These are phyloP conservation scores for Acrocephalus arundinaceus DNA, from an alignment of 2,113 vertebrate genomes.

Conservation along the genomic window DNA sequence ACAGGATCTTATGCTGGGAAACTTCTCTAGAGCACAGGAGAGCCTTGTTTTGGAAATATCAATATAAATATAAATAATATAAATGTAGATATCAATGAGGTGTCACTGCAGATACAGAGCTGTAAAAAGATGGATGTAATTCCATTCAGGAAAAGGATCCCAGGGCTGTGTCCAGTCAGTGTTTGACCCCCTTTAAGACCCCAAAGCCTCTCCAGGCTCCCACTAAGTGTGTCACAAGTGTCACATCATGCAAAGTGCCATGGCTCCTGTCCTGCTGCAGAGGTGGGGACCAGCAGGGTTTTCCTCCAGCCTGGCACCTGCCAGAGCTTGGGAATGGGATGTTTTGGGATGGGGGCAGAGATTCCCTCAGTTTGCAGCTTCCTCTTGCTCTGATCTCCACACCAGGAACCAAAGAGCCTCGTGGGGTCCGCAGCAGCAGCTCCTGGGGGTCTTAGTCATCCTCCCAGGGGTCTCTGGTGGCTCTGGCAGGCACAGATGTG, in stretches of 20 bases:
- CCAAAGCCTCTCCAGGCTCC: not conserved
- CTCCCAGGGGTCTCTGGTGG: not conserved
- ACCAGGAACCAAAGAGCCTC: not conserved
- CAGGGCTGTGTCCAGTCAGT: not conserved
- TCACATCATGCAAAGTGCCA: not conserved
- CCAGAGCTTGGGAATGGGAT: not conserved
- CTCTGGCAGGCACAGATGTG: rapidly evolving
- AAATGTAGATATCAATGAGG: not conserved
- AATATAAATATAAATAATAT: not conserved
- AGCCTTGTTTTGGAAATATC: not conserved
- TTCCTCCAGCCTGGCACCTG: not conserved
- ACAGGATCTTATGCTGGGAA: not conserved
- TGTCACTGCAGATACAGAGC: not conserved
- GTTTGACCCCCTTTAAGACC: not conserved
- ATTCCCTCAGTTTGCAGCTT: not conserved
- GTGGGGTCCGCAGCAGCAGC: not conserved
- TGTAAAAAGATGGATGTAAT: not conserved
- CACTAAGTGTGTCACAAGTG: not conserved
- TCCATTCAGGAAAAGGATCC: not conserved
- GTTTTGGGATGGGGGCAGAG: not conserved
- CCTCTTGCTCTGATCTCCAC: rapidly evolving
- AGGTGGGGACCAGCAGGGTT: not conserved
- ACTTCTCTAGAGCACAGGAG: not conserved
- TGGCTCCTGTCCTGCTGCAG: not conserved
- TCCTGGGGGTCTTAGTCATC: not conserved